These are phyloP conservation scores for Chaetophractus vellerosus DNA, from an alignment of 2,797 vertebrate species.

Conservation along the genomic window DNA sequence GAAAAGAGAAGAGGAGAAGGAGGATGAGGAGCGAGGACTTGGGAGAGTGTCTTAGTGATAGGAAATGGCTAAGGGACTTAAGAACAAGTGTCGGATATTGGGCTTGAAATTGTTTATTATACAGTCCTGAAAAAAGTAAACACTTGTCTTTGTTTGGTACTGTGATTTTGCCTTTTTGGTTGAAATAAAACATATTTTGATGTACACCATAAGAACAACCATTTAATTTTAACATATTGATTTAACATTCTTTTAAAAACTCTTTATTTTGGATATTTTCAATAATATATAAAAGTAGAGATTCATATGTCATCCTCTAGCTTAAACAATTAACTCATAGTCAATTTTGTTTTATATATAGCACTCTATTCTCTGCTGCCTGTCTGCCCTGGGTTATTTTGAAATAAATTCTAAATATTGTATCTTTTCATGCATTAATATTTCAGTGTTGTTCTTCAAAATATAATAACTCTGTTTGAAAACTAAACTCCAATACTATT, in stretches of 20 bases:
- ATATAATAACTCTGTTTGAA: background rate
- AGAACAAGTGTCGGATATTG: background rate
- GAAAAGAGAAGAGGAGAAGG: too few relatives aligned
- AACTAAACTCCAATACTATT: background rate
- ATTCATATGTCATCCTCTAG: background rate
- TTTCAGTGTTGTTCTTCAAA: constrained; percentile 26
- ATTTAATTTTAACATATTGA: constrained; percentile 37
- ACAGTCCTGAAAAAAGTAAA: background rate
- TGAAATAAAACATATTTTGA: constrained; percentile 55
- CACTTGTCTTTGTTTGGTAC: background rate
- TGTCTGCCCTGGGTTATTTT: background rate
- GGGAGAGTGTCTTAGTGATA: background rate
- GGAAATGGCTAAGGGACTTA: background rate
- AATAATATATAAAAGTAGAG: background rate
- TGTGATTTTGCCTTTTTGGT: background rate
- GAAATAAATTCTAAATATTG: background rate
- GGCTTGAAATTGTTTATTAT: background rate
- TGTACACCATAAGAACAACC: background rate
- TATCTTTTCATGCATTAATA: constrained; percentile 17
- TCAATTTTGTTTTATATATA: background rate
- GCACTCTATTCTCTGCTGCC: background rate
- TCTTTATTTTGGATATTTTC: background rate
- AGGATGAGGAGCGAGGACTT: background rate
- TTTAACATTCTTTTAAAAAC: background rate
- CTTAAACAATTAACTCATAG: background rate